These are phyloP conservation scores for Caenorhabditis latens DNA, from an alignment of 1,140 invertebrate genomes.

Conservation along the genomic window DNA sequence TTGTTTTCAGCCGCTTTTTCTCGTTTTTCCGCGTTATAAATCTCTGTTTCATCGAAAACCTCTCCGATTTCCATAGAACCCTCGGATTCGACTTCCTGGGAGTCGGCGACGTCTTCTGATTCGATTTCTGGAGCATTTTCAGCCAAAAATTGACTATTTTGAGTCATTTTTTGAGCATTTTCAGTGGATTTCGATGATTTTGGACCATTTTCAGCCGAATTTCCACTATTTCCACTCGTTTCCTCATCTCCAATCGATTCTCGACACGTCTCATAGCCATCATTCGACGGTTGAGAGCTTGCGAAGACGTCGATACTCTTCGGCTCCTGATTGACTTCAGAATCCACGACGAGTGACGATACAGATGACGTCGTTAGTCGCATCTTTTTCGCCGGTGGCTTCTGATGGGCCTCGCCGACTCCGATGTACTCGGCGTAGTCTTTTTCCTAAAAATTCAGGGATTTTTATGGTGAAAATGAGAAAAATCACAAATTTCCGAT, in stretches of 20 bases:
- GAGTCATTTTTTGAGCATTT: not conserved
- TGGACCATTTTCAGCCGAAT: not conserved
- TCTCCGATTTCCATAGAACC: too few species aligned
- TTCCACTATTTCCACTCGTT: not conserved
- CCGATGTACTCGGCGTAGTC: constrained; percentile 15
- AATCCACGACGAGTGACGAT: not conserved
- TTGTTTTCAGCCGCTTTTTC: not conserved
- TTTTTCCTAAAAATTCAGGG: not conserved
- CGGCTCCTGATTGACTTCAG: not conserved
- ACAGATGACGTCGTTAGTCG: not conserved
- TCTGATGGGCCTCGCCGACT: not conserved
- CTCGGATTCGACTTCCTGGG: too few species aligned
- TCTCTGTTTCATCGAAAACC: too few species aligned
- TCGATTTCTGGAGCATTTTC: not conserved
- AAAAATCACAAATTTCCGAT: not conserved
- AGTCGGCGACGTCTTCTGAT: too few species aligned
- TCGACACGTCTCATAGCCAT: not conserved
- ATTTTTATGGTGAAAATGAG: not conserved
- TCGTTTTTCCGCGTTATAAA: too few species aligned
- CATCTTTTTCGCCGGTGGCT: not conserved
- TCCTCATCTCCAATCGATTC: not conserved
- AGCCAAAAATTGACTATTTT: too few species aligned
- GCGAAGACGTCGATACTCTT: not conserved
- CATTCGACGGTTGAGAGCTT: not conserved
- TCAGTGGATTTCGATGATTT: not conserved